phyloP scores from a whole-genome alignment of 1,140 invertebrate species.

The Drosophila truncata region DNA sequence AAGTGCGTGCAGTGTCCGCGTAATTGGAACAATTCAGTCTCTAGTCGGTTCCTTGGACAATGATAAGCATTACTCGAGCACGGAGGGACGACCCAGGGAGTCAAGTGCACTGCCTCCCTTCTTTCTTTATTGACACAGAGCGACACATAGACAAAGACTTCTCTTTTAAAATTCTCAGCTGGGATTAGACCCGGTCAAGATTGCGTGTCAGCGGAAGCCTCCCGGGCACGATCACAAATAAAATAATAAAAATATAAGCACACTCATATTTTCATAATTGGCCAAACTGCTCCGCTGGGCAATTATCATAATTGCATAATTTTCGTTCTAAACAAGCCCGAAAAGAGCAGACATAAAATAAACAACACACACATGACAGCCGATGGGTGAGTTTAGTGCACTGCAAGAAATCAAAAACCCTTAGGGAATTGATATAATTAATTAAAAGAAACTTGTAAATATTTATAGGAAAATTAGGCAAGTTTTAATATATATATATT shows the following conservation, averaged over 20 bases:
- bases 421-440: not conserved
- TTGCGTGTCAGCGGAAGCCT: conserved; percentile 59
- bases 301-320: conserved; percentile 84
- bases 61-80: conserved; percentile 60
- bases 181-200: conserved; percentile 45
- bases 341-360: conserved; percentile 62
- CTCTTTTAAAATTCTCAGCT: conserved; percentile 1
- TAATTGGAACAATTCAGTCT: conserved; percentile 72
- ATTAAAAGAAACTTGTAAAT: not conserved
- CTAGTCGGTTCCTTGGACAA: conserved; percentile 57
- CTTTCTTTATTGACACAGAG: conserved; percentile 17
- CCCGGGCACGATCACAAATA: conserved; percentile 58
- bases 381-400: conserved; percentile 56
- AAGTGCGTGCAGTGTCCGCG: conserved; percentile 76
- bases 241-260: conserved; percentile 58
- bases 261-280: conserved; percentile 75
- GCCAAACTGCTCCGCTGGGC: conserved; percentile 72
- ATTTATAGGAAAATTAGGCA: not conserved
- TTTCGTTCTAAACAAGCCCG: conserved; percentile 79
- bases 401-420: conserved; percentile 29
- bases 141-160: conserved; percentile 5
- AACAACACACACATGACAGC: conserved; percentile 70
- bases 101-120: conserved; percentile 58
- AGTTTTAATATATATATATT: not conserved
- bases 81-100: conserved; percentile 23